Evolutionary conservation across 2,888 invertebrate species (phyloP).

Genomic region (Allacma fusca): DNA sequence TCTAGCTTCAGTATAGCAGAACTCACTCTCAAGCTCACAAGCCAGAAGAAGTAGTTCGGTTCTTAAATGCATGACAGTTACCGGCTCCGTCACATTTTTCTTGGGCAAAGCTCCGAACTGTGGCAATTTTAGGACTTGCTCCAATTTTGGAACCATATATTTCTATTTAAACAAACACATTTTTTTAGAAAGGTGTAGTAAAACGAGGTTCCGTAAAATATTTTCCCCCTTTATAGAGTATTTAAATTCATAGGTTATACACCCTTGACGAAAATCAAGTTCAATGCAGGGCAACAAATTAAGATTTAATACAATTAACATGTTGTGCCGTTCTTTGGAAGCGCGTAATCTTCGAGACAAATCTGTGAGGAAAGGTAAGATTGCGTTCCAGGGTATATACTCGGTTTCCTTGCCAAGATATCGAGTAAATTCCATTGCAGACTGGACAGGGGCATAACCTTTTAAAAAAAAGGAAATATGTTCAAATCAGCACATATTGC

Average conservation of each 20-base stretch:
- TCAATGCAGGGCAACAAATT: no score
- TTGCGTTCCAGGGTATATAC: constrained; percentile 29
- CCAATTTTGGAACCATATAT: constrained; percentile 35
- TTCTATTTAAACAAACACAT: background rate
- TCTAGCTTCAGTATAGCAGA: background rate
- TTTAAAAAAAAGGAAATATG: background rate
- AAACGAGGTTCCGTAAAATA: background rate
- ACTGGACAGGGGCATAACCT: constrained; percentile 19
- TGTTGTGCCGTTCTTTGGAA: background rate
- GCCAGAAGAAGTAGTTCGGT: constrained; percentile 21
- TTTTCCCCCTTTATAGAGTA: background rate
- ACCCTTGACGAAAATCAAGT: no score
- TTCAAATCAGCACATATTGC: no score
- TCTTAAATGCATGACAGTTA: background rate
- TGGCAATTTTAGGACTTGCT: background rate
- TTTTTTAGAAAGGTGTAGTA: background rate
- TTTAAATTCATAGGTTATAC: background rate
- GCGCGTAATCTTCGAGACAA: constrained; percentile 7
- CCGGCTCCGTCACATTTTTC: background rate
- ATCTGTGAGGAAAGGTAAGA: constrained; percentile 2
- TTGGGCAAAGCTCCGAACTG: background rate
- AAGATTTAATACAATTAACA: constrained; percentile 22
- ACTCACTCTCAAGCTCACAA: constrained; percentile 25
- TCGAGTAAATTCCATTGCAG: constrained; percentile 4
- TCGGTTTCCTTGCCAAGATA: constrained; percentile 38